Conservation (phyloP, 2,113 vertebrate genomes). For the Chrysemys picta region DNA sequence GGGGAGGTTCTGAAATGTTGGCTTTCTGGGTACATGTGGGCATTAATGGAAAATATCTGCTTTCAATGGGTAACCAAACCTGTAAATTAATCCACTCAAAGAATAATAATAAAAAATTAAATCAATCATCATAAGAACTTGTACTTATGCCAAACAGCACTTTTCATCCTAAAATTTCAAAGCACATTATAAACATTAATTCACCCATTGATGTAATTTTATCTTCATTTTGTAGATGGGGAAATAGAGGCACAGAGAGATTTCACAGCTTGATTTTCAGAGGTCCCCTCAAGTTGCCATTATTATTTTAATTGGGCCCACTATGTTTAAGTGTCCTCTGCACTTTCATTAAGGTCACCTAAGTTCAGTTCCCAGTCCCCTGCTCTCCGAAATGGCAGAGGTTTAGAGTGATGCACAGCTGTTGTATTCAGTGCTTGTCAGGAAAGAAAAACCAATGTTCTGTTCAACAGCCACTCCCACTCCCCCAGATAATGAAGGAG, state of each 20-base stretch:
- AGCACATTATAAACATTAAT: background rate
- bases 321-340: background rate
- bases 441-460: background rate
- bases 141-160: fast-evolving
- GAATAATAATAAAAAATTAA: fast-evolving
- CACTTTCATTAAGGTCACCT: background rate
- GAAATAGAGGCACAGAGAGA: background rate
- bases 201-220: fast-evolving
- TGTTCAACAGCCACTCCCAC: background rate
- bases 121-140: background rate
- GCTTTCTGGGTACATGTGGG: background rate
- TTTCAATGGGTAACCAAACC: background rate
- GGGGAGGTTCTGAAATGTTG: background rate
- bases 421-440: background rate
- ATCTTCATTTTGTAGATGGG: fast-evolving
- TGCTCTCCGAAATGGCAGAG: background rate
- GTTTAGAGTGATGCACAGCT: background rate
- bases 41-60: background rate
- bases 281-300: background rate
- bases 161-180: background rate
- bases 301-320: background rate
- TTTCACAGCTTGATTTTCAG: background rate
- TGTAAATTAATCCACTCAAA: background rate
- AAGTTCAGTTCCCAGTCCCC: too few relatives aligned
- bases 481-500: background rate